These are phyloP conservation scores for Lycodopsis pacificus DNA, from an alignment of 2,797 vertebrate species.

Conservation along the genomic window DNA sequence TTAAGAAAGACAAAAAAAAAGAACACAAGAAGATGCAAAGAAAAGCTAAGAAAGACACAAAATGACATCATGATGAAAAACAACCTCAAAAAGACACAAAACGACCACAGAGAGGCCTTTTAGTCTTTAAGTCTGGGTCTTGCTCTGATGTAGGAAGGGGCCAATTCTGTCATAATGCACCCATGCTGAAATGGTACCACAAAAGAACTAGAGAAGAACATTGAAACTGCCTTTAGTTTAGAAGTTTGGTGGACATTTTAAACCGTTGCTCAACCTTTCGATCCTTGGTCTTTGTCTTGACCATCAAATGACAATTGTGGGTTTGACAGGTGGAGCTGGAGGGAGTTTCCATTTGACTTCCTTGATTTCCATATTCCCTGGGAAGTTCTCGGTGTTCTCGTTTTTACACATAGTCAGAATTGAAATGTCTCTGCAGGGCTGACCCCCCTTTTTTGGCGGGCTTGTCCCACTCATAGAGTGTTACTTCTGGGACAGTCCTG, in stretches of 20 bases:
- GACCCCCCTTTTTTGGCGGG: slow-evolving; percentile 18
- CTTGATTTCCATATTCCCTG: slow-evolving; percentile 24
- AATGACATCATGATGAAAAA: not conserved
- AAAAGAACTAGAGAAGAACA: not conserved
- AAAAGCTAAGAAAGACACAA: not conserved
- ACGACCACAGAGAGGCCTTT: not conserved
- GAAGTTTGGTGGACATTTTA: not conserved
- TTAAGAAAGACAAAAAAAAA: not conserved
- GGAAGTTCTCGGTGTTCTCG: slow-evolving; percentile 13
- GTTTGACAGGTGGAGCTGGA: slow-evolving; percentile 20
- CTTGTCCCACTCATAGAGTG: slow-evolving; percentile 39
- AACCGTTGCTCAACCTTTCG: slow-evolving; percentile 1
- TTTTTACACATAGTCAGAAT: slow-evolving; percentile 32
- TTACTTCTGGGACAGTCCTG: slow-evolving; percentile 19
- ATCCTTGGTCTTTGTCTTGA: not conserved
- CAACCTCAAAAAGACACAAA: not conserved
- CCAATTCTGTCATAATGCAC: not conserved
- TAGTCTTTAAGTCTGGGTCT: too few relatives aligned
- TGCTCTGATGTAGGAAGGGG: not conserved
- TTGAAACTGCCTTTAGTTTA: not conserved
- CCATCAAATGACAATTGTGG: not conserved
- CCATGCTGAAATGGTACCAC: not conserved
- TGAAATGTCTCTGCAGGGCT: slow-evolving; percentile 36
- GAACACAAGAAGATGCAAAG: not conserved
- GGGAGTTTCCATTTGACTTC: slow-evolving; percentile 17